Conservation (phyloP, 2,888 invertebrate genomes). For the Lordiphosa andalusiaca region DNA sequence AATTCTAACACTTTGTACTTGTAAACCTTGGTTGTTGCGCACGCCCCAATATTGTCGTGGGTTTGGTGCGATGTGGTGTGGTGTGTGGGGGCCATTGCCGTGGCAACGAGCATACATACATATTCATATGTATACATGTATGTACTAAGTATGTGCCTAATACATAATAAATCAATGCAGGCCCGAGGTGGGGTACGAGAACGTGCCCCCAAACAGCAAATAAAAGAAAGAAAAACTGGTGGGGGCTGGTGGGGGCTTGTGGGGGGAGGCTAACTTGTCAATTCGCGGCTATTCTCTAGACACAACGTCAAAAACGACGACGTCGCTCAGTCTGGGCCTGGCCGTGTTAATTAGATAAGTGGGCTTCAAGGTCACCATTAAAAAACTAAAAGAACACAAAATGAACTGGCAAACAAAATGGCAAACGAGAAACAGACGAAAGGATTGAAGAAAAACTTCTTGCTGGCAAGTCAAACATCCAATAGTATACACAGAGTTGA, state of each 20-base stretch:
- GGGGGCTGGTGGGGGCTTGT: constrained; percentile 4
- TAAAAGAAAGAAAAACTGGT: constrained; percentile 5
- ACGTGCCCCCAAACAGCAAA: constrained; percentile 17
- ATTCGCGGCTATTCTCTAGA: constrained; percentile 14
- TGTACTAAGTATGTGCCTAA: constrained; percentile 42
- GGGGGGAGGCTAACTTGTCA: constrained; percentile 2
- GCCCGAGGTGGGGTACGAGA: constrained; percentile 41
- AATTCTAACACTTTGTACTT: constrained; percentile 66
- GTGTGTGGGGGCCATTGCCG: constrained; percentile 64
- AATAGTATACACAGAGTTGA: constrained; percentile 63
- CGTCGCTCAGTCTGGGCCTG: constrained; percentile 54
- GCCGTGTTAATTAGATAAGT: constrained; percentile 64
- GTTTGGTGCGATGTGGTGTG: constrained; percentile 36
- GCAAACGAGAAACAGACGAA: constrained; percentile 28
- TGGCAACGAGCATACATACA: constrained; percentile 59
- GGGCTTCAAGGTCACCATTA: constrained; percentile 59
- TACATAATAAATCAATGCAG: constrained; percentile 64
- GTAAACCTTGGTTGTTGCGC: constrained; percentile 47
- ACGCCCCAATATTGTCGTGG: constrained; percentile 30
- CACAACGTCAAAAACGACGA: constrained; percentile 14
- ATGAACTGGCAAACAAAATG: constrained; percentile 10
- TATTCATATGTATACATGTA: constrained; percentile 43
- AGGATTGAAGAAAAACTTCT: constrained; percentile 35
- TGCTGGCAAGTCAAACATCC: constrained; percentile 73
- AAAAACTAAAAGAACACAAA: constrained; percentile 29